Percentiles rank a stretch among this genome's conserved stretches.
Conservation (phyloP, 2,888 invertebrate species). For the Shargacucullia verbasci region DNA sequence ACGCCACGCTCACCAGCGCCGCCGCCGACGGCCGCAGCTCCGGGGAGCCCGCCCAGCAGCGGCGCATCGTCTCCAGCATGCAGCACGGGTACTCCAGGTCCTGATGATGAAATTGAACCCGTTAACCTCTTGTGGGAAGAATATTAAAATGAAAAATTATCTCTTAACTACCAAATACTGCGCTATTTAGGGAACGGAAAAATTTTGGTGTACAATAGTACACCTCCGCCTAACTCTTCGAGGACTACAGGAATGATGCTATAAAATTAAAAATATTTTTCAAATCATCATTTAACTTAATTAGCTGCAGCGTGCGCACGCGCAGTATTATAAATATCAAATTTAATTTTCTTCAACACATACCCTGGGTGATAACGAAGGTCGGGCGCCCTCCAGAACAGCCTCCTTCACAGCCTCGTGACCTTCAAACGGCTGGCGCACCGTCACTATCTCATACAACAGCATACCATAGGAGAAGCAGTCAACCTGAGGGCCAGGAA, state of each 20-base stretch:
- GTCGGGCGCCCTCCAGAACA: constrained; percentile 97
- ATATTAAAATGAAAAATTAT: neutral
- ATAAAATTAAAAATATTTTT: too few species aligned
- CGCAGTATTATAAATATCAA: too few species aligned
- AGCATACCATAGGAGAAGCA: constrained; percentile 99
- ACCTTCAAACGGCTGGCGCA: constrained; percentile 98
- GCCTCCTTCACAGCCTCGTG: constrained; percentile 99
- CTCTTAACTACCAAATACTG: too few species aligned
- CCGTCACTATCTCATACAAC: constrained; percentile 97
- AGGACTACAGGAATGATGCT: too few species aligned
- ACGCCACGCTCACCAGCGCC: constrained; percentile 97
- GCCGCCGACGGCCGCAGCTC: constrained; percentile 97
- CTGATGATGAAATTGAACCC: constrained; percentile 65
- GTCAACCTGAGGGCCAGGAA: constrained; percentile 91
- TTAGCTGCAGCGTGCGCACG: too few species aligned
- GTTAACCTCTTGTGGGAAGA: neutral
- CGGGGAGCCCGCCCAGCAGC: constrained; percentile 97
- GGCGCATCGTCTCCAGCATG: constrained; percentile 97
- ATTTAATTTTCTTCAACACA: constrained; percentile 45
- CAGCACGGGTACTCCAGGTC: constrained; percentile 95
- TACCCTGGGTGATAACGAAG: constrained; percentile 95
- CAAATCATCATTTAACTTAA: too few species aligned
- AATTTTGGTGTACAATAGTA: too few species aligned
- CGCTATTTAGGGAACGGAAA: too few species aligned
- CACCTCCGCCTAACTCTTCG: too few species aligned